Evolutionary conservation across 1,140 invertebrate species (phyloP).

Genomic region (Chrysomallon squamiferum): DNA sequence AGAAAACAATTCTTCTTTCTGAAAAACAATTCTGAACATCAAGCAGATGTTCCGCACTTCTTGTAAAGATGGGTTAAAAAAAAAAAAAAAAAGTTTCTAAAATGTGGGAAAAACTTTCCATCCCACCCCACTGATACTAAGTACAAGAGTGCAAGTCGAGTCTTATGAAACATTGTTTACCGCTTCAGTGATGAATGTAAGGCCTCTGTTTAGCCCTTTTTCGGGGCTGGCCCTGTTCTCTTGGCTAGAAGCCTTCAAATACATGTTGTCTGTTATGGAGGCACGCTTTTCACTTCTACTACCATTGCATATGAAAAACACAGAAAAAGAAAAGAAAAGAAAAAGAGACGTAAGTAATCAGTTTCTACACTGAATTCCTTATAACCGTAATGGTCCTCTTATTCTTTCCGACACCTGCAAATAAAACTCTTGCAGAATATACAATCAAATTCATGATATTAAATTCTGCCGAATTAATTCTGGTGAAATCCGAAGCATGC

Average conservation of each 20-base stretch:
- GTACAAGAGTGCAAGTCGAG: not conserved
- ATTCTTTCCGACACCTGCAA: constrained; percentile 1
- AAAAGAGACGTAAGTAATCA: not conserved
- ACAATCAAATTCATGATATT: not conserved
- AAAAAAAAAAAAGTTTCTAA: not conserved
- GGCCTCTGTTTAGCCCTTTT: constrained; percentile 9
- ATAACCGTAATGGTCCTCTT: not conserved
- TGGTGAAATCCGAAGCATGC: too few species aligned
- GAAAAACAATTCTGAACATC: not conserved
- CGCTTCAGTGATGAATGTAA: constrained; percentile 11
- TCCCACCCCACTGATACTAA: not conserved
- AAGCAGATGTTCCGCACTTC: not conserved
- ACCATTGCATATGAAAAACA: constrained; percentile 18
- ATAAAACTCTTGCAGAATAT: not conserved
- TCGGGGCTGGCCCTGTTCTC: constrained; percentile 7
- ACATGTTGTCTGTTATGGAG: constrained; percentile 10
- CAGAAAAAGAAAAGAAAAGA: constrained; percentile 16
- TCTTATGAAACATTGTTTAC: constrained; percentile 17
- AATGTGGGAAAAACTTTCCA: too few species aligned
- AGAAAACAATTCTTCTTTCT: too few species aligned
- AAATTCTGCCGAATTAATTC: not conserved
- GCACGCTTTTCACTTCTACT: constrained; percentile 10
- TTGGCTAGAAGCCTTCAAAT: constrained; percentile 16
- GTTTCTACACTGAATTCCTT: not conserved
- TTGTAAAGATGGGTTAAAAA: not conserved